These are phyloP conservation scores for Julus scandinavius DNA, from an alignment of 2,888 invertebrate species.

Conservation along the genomic window DNA sequence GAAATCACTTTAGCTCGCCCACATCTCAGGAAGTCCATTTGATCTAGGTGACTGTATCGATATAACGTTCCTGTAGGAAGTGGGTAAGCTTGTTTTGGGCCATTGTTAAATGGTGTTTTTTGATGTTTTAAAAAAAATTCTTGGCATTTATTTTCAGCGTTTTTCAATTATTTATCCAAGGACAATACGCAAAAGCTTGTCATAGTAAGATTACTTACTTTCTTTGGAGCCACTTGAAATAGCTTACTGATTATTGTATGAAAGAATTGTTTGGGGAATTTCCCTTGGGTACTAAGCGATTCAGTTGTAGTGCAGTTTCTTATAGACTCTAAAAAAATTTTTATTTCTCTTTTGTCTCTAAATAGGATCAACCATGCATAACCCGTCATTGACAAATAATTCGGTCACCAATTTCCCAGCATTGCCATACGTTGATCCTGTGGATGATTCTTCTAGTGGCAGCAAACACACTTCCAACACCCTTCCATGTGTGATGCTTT, in stretches of 20 bases:
- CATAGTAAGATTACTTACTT: too few species aligned
- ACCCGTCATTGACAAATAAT: not conserved
- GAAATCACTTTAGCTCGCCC: not conserved
- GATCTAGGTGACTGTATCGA: not conserved
- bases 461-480: conserved; percentile 41
- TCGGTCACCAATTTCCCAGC: conserved; percentile 15
- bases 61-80: not conserved
- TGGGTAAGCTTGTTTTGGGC: not conserved
- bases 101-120: not conserved
- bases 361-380: conserved; percentile 46
- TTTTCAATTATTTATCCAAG: too few species aligned
- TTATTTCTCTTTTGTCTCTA: not conserved
- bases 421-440: conserved; percentile 20
- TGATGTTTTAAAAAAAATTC: not conserved
- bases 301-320: not conserved
- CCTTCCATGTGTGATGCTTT: conserved; percentile 59
- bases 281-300: not conserved
- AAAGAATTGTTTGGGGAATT: not conserved
- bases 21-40: not conserved
- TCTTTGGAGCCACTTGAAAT: not conserved
- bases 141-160: too few species aligned
- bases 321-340: not conserved
- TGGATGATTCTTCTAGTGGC: conserved; percentile 40
- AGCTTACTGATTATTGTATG: not conserved
- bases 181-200: too few species aligned